Evolutionary conservation across 2,113 vertebrate genomes (phyloP).

Genomic region (Nyctereutes procyonoides): DNA sequence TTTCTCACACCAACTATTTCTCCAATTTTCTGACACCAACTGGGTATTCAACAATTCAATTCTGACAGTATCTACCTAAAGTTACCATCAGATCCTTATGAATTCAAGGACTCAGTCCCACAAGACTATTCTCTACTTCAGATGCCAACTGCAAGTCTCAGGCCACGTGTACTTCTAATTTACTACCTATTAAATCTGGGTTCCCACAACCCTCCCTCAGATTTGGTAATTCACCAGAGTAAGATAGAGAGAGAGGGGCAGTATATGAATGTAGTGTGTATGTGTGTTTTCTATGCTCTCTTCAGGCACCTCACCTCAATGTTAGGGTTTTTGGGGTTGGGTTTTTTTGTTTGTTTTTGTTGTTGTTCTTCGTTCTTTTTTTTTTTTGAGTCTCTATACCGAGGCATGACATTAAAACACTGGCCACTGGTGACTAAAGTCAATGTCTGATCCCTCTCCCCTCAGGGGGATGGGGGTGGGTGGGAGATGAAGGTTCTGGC

Average conservation of each 20-base stretch:
- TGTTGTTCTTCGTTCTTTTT: neutral
- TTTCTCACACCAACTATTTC: slow-evolving; percentile 1
- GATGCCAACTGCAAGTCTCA: neutral
- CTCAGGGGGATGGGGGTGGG: neutral
- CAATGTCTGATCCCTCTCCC: neutral
- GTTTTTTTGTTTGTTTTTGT: neutral
- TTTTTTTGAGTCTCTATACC: neutral
- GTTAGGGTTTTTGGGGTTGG: neutral
- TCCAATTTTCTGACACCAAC: neutral
- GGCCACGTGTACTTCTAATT: neutral
- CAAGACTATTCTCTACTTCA: neutral
- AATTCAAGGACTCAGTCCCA: neutral
- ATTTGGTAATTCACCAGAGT: neutral
- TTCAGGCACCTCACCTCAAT: neutral
- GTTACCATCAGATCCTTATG: neutral
- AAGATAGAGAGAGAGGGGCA: too few species aligned
- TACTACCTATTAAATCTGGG: neutral
- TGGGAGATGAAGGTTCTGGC: neutral
- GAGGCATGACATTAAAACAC: neutral
- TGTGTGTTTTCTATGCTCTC: neutral
- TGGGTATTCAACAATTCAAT: neutral
- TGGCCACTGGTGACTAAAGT: neutral
- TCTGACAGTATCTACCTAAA: neutral
- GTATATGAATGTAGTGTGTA: neutral
- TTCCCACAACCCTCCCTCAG: neutral